Base-by-base conservation (phyloP, 2,888 invertebrate genomes). In the Plutella xylostella region DNA sequence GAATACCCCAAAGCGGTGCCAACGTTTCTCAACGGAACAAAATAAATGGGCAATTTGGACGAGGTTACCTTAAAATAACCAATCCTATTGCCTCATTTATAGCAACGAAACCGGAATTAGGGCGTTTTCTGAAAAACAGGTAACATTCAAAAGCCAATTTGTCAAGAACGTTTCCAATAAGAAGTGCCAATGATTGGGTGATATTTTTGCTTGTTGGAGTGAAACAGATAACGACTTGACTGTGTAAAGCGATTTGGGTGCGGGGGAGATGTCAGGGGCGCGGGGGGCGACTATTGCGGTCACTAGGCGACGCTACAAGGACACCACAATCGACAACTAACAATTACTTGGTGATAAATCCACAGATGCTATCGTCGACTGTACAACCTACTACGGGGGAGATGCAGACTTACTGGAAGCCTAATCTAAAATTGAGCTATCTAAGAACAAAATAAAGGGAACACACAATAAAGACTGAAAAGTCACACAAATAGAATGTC, bases 251-350 rank as follows among this genome's bases (percentile, higher is more conserved):
- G 57, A 63, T 63, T 65, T 70, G 65, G 57, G 58, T 77, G 77
- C 72, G 61, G 60, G 63, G 68, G 61, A 60, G 57, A 62, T 68
- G 59, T 66, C 57, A 57, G 64, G 68, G 67, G 60, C 58, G 67
- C 60, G 65, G 68, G 63, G 61, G 55, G 56, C 55, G 60, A 12
- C 67, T 69, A 65, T 65, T 70, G 61, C 72, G 72, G 70, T 67
- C 68, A 66, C 73, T 72, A 65, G 64, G 70, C 69, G 72, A 76
- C 73, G 76, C 79, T 76, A 71, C 59, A 62, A 68, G 75, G 74
- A 79, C 80, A 73, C 64, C 72, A 80, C 78, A 80, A 78, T 82
- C 70, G 76, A 74, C 74, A 72, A 65, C 79, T 79, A 80, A 75
- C 64, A 69, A 74, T 74, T 71, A 68, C 69, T 70, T 61, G 54